Evolutionary conservation across 2,888 invertebrate genomes (phyloP), one percentile per base, ranked within the genome.

Genomic region (Brachypalpus laphriformis): DNA sequence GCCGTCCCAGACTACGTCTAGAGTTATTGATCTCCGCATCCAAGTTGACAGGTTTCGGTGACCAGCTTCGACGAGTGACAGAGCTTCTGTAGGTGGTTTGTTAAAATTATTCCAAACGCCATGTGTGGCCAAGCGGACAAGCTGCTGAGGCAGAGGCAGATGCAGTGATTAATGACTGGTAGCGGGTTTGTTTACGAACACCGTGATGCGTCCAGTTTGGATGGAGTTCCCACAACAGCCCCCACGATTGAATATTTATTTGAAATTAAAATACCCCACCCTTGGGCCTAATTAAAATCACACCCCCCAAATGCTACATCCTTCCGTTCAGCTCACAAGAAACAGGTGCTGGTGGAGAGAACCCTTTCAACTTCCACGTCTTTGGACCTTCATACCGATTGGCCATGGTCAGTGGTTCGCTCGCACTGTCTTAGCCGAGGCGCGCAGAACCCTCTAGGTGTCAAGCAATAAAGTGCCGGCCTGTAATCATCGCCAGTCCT

Each of bases 391-490:
- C 61, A 37, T 45, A 57, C 47, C 76, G 56, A 81, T 82, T 81
- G 82, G 82, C 74, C 40, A 78, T 75, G 80, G 82, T 65, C 70
- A 72, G 49, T 72, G 86, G 49, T 51, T 70, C 72, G 56, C 78
- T 47, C 72, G 54, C 78, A 40, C 66, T 65, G 66, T 56, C 25
- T n/a, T n/a, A n/a, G 81, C 87, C 87, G 83, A 82, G 77, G 80
- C 66, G 40, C 86, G 77, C 85, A 88, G 88, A 70, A 89, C 91
- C 91, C 91, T 92, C 91, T 92, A 92, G 92, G 92, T 92, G 92
- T 92, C 91, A 92, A 91, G 91, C 91, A 92, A 92, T 91, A 91
- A 91, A 89, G 89, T 89, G 91, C 92, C 92, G 92, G 91, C 90
- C 92, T 92, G 90, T 92, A 92, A 92, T 92, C 92, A 91, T 91